Evolutionary conservation across 2,888 invertebrate species (phyloP).

Genomic region (Malthinus flaveolus): DNA sequence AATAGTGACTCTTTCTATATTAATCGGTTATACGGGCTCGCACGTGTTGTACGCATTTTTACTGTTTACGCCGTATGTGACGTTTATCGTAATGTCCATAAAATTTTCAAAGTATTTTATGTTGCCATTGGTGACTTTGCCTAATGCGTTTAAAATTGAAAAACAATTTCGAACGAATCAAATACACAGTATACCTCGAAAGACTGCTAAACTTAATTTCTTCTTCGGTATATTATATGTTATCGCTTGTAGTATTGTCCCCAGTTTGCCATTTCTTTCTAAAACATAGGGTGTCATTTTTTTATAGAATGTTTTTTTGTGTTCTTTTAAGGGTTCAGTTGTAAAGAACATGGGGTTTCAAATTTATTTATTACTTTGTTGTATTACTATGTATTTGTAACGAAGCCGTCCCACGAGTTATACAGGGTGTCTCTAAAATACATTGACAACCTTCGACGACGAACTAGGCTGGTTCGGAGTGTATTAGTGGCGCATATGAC

Average conservation of each 20-base stretch:
- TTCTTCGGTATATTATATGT: slow-evolving; percentile 90
- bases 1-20: slow-evolving; percentile 92
- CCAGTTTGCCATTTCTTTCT: slow-evolving; percentile 63
- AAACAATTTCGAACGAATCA: slow-evolving; percentile 81
- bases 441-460: no score
- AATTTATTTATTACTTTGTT: neutral
- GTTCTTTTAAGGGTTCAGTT: slow-evolving; percentile 1
- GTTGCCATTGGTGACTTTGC: slow-evolving; percentile 84
- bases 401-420: neutral
- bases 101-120: slow-evolving; percentile 88
- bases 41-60: slow-evolving; percentile 89
- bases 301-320: neutral
- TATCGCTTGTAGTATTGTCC: slow-evolving; percentile 75
- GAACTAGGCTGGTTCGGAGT: no score
- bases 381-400: neutral
- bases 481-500: no score
- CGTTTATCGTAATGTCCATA: slow-evolving; percentile 83
- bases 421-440: no score
- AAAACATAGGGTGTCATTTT: slow-evolving; percentile 43
- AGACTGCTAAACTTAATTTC: slow-evolving; percentile 88
- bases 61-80: slow-evolving; percentile 87
- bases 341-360: neutral
- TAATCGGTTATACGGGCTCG: slow-evolving; percentile 88
- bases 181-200: slow-evolving; percentile 81
- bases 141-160: slow-evolving; percentile 87